Base-by-base conservation (phyloP, 2,797 vertebrate species). In the Manis pentadactyla region DNA sequence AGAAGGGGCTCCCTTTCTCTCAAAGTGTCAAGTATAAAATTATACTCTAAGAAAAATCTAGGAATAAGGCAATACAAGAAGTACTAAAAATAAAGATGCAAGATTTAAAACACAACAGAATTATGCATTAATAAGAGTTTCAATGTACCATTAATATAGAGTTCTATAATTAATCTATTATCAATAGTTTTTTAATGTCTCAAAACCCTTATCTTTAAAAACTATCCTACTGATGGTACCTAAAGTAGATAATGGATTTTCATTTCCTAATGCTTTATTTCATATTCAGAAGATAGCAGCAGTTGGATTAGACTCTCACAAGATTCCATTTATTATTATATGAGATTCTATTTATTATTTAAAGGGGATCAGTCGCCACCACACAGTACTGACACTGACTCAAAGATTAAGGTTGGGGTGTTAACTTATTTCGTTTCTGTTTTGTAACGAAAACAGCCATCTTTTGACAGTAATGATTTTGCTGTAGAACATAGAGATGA, bases 121-220 rank as follows among this genome's bases (percentile, higher is more conserved):
- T 39, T 73, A 93, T 75, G 29, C n/a, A 59, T 95, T 85, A 51
- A 25, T 53, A 49, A 53, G 46, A 77, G 37, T 12, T 83, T 91
- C 55, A 91, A 64, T 7, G 93, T 29, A 69, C 34, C 23, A 64
- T 42, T 83, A 68, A 85, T 46, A 73, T 12, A 71, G 63, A 83
- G 49, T 34, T n/a, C 57, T 94, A 57, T 73, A 82, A 84, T 42
- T 86, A 49, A 92, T 53, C 79, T 68, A 77, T 83, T 79, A 64
- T 7, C 29, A 66, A 79, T 83, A 57, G 73, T 53, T 75, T 96
- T 96, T 91, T 87, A 95, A 39, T 84, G 69, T 73, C 37, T 86
- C 51, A 74, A 89, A 92, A 57, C n/a, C 89, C 68, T 64, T 89
- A 68, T 37, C 69, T 90, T 97, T 83, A 63, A 82, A 78, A 95